These are phyloP conservation scores for Dasypogon diadema DNA, from an alignment of 2,888 invertebrate genomes.

Conservation along the genomic window DNA sequence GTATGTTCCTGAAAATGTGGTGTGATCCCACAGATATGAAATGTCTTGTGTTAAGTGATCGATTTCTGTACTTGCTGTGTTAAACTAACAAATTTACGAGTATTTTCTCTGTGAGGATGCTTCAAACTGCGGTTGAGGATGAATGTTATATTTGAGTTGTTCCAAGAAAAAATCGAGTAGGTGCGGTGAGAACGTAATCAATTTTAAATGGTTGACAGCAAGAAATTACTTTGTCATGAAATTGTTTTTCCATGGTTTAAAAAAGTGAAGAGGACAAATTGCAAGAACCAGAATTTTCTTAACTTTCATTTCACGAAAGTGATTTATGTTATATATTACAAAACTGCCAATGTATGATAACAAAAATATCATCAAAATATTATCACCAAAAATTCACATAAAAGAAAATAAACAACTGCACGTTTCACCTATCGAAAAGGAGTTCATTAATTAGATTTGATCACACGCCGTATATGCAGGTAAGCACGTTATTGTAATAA, in stretches of 20 bases:
- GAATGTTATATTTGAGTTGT: neutral
- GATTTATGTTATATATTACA: too few relatives aligned
- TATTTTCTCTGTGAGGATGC: neutral
- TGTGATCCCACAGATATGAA: neutral
- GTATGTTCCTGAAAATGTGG: neutral
- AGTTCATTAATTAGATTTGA: slow-evolving; percentile 13
- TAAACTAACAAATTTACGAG: neutral
- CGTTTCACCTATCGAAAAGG: neutral
- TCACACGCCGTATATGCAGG: neutral
- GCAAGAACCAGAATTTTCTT: neutral
- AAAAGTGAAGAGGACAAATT: neutral
- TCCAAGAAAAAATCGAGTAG: neutral
- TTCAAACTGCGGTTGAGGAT: neutral
- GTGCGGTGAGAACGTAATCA: neutral
- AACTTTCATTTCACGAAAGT: neutral
- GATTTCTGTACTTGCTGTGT: neutral
- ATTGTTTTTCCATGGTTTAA: neutral
- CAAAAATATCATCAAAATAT: too few relatives aligned
- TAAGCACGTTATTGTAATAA: neutral
- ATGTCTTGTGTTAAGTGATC: neutral
- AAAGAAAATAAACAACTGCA: neutral
- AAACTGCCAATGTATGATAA: too few relatives aligned
- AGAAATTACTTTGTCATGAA: neutral
- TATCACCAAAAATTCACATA: neutral
- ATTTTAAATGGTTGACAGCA: too few relatives aligned